Evolutionary conservation across 2,797 vertebrate genomes (phyloP).

Genomic region (Danionella dracula): DNA sequence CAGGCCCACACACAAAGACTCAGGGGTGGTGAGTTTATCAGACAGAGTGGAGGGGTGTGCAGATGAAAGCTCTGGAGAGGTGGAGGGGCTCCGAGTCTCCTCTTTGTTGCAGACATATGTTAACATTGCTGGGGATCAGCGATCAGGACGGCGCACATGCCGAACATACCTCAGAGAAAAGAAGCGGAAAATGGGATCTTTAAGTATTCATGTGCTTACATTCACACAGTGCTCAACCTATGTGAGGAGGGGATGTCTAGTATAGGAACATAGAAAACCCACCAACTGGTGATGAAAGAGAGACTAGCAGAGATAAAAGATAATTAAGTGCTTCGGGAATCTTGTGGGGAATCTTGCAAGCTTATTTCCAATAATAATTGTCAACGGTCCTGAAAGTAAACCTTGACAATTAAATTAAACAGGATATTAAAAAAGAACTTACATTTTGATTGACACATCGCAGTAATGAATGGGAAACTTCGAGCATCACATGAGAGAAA

Average conservation of each 20-base stretch:
- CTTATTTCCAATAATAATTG: no score
- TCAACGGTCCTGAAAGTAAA: no score
- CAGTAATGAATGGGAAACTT: no score
- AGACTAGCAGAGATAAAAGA: constrained; percentile 23
- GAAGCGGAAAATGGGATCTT: constrained; percentile 48
- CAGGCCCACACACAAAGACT: not conserved
- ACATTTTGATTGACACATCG: no score
- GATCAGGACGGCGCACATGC: constrained; percentile 27
- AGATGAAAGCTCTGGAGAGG: constrained; percentile 44
- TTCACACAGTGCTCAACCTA: constrained; percentile 32
- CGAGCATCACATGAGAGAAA: constrained; percentile 24
- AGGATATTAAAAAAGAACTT: no score
- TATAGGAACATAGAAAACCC: not conserved
- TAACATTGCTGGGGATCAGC: constrained; percentile 44
- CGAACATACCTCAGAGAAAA: constrained; percentile 41
- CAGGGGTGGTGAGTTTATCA: constrained; percentile 26
- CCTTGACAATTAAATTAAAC: no score
- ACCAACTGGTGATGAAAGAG: constrained; percentile 5
- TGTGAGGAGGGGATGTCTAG: not conserved
- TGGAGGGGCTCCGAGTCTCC: constrained; percentile 18
- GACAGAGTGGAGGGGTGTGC: constrained; percentile 13
- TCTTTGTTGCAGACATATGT: constrained; percentile 48
- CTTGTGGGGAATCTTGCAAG: no score
- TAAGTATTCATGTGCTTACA: constrained; percentile 36
- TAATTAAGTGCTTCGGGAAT: no score